A percentile compares a stretch with the other conserved stretches of the same genome.
Conservation (phyloP, 1,140 invertebrate genomes). For the Halictus rubicundus region DNA sequence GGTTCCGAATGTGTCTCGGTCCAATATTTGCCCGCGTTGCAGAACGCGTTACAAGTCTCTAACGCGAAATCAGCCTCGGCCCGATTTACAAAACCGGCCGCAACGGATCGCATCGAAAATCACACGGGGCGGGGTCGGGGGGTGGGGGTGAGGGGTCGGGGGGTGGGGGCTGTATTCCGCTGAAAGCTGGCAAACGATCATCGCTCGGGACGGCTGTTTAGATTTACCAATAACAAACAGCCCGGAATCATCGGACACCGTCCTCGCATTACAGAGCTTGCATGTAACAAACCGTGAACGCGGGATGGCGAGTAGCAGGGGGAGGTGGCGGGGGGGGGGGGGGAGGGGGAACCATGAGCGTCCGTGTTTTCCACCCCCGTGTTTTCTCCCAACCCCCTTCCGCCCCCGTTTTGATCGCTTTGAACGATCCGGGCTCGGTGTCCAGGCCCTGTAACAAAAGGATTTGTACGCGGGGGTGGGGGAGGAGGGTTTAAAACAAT, state of each 20-base stretch:
- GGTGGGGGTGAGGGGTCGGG: too few relatives aligned
- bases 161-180: too few relatives aligned
- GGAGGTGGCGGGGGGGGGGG: too few relatives aligned
- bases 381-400: neutral
- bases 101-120: slow-evolving; percentile 9
- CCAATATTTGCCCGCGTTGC: slow-evolving; percentile 12
- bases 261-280: neutral
- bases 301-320: too few relatives aligned
- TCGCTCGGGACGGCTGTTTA: slow-evolving; percentile 31
- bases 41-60: slow-evolving; percentile 9
- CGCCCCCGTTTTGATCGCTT: slow-evolving; percentile 16
- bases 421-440: neutral
- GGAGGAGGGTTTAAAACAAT: too few relatives aligned
- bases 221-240: slow-evolving; percentile 45
- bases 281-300: slow-evolving; percentile 26
- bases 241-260: slow-evolving; percentile 1
- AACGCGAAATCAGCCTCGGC: neutral
- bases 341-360: too few relatives aligned
- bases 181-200: slow-evolving; percentile 23
- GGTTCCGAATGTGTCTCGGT: too few relatives aligned
- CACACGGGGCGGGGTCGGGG: neutral
- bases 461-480: neutral
- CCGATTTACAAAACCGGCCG: slow-evolving; percentile 27
- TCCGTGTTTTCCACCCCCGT: too few relatives aligned
- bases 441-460: slow-evolving; percentile 11